Conservation (phyloP, 1,140 invertebrate species). For the Drosophila arizonae region DNA sequence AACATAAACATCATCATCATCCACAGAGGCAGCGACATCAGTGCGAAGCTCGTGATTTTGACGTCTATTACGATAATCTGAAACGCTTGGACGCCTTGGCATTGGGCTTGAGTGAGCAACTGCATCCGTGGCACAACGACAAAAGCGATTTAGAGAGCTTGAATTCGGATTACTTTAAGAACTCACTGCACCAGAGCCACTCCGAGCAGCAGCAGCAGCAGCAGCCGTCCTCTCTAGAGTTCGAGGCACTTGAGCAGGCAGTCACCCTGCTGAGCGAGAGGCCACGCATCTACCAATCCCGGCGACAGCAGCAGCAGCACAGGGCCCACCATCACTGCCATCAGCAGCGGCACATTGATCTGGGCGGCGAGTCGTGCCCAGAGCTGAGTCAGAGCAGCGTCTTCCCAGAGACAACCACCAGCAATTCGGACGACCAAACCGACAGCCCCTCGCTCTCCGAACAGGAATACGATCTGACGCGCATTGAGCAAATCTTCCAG, state of each 20-base stretch:
- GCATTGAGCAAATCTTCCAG: conserved; percentile 75
- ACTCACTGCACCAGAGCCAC: conserved; percentile 78
- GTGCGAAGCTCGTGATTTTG: conserved; percentile 68
- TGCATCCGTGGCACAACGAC: conserved; percentile 82
- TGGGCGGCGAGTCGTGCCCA: conserved; percentile 70
- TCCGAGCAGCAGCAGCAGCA: conserved; percentile 48
- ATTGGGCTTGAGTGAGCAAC: conserved; percentile 65
- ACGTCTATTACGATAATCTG: conserved; percentile 81
- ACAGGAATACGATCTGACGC: conserved; percentile 75
- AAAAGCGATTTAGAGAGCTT: conserved; percentile 86
- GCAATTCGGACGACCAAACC: conserved; percentile 78
- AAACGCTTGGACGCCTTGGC: conserved; percentile 80
- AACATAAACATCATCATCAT: conserved; percentile 22
- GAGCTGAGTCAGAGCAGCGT: conserved; percentile 79
- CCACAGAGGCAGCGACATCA: conserved; percentile 32
- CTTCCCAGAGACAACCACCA: conserved; percentile 79
- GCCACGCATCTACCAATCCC: conserved; percentile 74
- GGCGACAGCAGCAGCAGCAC: conserved; percentile 56
- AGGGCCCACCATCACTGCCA: conserved; percentile 41
- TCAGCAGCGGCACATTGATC: conserved; percentile 50
- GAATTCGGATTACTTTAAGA: conserved; percentile 87
- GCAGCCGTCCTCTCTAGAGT: conserved; percentile 65
- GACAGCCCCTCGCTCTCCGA: conserved; percentile 75
- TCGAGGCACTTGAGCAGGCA: conserved; percentile 69
- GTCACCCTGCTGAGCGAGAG: conserved; percentile 62